phyloP scores from a whole-genome alignment of 1,140 invertebrate genomes.

The Philotrypesis tridentata region DNA sequence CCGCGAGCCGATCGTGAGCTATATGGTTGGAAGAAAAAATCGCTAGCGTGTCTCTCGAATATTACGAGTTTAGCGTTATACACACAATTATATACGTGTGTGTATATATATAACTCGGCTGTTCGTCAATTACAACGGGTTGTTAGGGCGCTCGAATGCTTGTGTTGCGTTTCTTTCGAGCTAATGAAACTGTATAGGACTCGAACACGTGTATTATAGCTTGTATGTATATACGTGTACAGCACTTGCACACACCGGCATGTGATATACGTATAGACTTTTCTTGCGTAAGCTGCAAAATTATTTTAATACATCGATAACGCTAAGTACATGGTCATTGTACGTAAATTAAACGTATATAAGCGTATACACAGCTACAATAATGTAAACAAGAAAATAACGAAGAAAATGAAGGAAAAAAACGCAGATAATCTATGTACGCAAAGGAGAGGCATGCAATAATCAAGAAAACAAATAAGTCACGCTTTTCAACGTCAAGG shows the following conservation, averaged over 20 bases:
- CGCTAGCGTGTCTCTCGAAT: not conserved
- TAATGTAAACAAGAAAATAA: not conserved
- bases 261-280: no score
- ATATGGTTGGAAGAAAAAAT: slow-evolving; percentile 1
- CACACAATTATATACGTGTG: no score
- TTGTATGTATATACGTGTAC: no score
- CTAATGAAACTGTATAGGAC: no score
- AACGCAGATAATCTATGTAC: no score
- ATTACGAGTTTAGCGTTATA: not conserved
- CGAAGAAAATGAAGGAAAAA: not conserved
- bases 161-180: no score
- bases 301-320: not conserved
- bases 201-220: no score
- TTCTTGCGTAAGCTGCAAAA: slow-evolving; percentile 10
- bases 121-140: no score
- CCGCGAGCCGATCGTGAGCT: not conserved
- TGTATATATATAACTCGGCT: no score
- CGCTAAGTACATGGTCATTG: no score
- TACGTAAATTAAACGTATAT: not conserved
- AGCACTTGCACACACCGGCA: no score
- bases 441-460: slow-evolving; percentile 26
- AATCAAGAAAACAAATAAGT: slow-evolving; percentile 23
- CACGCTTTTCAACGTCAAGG: slow-evolving; percentile 31
- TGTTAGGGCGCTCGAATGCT: no score
- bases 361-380: not conserved